phyloP scores from a whole-genome alignment of 2,888 invertebrate genomes.

The Andrena hattorfiana region DNA sequence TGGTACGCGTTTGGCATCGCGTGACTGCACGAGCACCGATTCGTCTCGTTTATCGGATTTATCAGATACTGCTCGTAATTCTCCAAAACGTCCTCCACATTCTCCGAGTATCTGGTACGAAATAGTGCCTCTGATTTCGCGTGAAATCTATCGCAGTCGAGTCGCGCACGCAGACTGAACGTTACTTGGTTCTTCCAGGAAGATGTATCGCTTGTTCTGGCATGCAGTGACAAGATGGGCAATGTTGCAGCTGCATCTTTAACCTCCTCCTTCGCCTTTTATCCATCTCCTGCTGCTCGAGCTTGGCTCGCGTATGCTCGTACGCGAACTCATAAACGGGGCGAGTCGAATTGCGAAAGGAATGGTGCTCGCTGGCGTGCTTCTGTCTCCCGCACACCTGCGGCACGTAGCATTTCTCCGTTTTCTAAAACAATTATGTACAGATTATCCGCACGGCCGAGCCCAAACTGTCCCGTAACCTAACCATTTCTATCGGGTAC shows the following conservation, averaged over 20 bases:
- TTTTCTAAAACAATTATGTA: conserved; percentile 1
- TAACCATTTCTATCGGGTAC: conserved; percentile 45
- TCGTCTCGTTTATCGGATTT: conserved; percentile 37
- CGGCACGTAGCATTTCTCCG: background rate
- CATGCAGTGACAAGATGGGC: conserved; percentile 68
- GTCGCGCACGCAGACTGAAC: background rate
- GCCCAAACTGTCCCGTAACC: background rate
- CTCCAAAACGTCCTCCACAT: conserved; percentile 59
- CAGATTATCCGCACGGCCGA: background rate
- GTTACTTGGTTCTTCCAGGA: conserved; percentile 49
- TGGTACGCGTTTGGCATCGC: conserved; percentile 26
- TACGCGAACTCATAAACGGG: conserved; percentile 43
- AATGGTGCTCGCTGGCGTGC: conserved; percentile 2
- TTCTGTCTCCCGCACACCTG: conserved; percentile 9
- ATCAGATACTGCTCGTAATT: conserved; percentile 35
- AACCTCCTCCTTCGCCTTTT: conserved; percentile 38
- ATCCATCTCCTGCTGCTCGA: background rate
- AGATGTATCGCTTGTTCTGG: conserved; percentile 47
- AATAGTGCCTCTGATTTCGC: background rate
- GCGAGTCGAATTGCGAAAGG: conserved; percentile 3
- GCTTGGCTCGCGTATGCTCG: conserved; percentile 32
- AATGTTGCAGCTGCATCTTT: conserved; percentile 61
- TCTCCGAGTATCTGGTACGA: conserved; percentile 40
- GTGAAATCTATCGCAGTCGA: background rate
- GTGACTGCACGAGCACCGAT: conserved; percentile 9